These are phyloP conservation scores for Typhlichthys subterraneus DNA, from an alignment of 2,797 vertebrate genomes.

Conservation along the genomic window DNA sequence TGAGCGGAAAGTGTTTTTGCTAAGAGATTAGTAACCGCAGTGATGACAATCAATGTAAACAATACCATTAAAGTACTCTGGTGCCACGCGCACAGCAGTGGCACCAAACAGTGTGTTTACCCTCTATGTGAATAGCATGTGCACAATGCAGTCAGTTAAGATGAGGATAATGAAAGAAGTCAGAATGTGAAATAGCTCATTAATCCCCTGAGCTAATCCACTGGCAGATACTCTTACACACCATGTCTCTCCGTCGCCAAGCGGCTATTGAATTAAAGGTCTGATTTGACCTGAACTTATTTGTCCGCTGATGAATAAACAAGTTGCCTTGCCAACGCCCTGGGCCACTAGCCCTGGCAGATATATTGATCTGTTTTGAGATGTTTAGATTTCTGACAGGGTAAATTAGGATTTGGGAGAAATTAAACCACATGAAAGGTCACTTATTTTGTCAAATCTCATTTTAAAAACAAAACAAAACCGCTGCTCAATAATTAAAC, in stretches of 20 bases:
- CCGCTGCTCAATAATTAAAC: no score
- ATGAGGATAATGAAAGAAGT: slow-evolving; percentile 15
- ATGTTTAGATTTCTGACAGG: slow-evolving; percentile 5
- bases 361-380: slow-evolving; percentile 17
- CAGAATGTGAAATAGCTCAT: no score
- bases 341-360: slow-evolving; percentile 9
- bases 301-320: slow-evolving; percentile 37
- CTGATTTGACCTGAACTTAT: slow-evolving; percentile 40
- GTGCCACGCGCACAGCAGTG: slow-evolving; percentile 21
- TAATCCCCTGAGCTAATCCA: slow-evolving; percentile 44
- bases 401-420: slow-evolving; percentile 1
- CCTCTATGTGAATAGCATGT: slow-evolving; percentile 13
- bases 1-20: neutral
- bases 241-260: slow-evolving; percentile 47
- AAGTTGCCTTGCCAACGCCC: slow-evolving; percentile 28
- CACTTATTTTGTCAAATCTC: slow-evolving; percentile 10
- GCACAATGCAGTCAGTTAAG: slow-evolving; percentile 34
- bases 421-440: slow-evolving; percentile 1
- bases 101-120: slow-evolving; percentile 14
- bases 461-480: neutral
- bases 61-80: slow-evolving; percentile 36
- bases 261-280: slow-evolving; percentile 47
- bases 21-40: slow-evolving; percentile 5
- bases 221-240: slow-evolving; percentile 51
- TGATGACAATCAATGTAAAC: slow-evolving; percentile 24